Conservation (phyloP, 1,140 invertebrate species). For the Colletes latitarsis region DNA sequence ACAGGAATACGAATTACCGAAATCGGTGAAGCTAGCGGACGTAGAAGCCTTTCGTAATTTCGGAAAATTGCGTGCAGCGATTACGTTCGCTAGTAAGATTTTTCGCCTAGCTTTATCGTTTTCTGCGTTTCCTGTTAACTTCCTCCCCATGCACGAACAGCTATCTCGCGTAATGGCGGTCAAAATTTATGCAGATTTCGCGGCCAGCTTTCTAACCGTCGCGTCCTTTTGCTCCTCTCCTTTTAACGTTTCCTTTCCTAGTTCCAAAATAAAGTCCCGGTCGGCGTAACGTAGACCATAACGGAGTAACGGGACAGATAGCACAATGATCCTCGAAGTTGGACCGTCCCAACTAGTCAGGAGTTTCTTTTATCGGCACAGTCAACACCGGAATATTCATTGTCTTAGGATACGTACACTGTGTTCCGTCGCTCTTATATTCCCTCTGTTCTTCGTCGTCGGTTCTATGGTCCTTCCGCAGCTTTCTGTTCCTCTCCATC, state of each 20-base stretch:
- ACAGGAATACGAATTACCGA: too few relatives aligned
- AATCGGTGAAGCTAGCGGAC: too few relatives aligned
- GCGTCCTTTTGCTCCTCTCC: not conserved
- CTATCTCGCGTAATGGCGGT: not conserved
- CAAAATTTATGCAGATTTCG: not conserved
- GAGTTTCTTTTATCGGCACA: conserved; percentile 56
- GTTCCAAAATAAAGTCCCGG: conserved; percentile 31
- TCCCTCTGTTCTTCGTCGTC: not conserved
- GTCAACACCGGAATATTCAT: conserved; percentile 35
- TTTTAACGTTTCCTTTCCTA: conserved; percentile 18
- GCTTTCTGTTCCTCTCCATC: conserved; percentile 26
- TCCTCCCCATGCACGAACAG: not conserved
- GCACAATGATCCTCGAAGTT: conserved; percentile 14
- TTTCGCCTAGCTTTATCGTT: not conserved
- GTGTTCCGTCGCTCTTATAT: not conserved
- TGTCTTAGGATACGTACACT: conserved; percentile 40
- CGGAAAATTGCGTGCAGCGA: not conserved
- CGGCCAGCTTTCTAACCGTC: too few relatives aligned
- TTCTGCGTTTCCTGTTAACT: not conserved
- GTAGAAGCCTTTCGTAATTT: not conserved
- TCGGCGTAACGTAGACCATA: conserved; percentile 31
- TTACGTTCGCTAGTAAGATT: not conserved
- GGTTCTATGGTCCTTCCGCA: conserved; percentile 5
- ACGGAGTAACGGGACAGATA: conserved; percentile 48
- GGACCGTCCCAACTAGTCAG: conserved; percentile 39